phyloP scores from a whole-genome alignment of 2,113 vertebrate genomes.

The Phalacrocorax pelagicus region DNA sequence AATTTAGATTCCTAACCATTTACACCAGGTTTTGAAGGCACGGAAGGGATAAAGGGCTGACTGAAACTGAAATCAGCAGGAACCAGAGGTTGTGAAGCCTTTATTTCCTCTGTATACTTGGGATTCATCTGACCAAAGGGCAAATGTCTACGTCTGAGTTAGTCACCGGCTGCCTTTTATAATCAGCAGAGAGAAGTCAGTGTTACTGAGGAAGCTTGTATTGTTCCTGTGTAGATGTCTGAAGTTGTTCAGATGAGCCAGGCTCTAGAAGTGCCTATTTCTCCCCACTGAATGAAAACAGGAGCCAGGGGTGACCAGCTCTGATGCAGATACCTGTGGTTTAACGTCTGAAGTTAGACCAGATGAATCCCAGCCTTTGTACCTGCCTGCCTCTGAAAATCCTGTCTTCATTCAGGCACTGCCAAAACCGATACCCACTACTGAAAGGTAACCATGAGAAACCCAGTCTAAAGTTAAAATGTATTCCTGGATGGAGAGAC shows the following conservation, averaged over 20 bases:
- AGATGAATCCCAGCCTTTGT: background rate
- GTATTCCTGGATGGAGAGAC: background rate
- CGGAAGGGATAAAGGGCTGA: background rate
- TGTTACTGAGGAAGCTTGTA: background rate
- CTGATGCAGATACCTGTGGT: background rate
- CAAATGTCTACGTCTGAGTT: background rate
- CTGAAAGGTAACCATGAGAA: background rate
- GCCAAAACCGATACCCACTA: background rate
- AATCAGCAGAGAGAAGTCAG: background rate
- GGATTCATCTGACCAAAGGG: background rate
- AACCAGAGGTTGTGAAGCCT: background rate
- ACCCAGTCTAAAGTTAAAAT: rapidly evolving
- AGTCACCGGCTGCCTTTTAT: background rate
- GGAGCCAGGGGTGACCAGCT: background rate
- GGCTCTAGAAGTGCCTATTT: background rate
- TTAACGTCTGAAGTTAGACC: background rate
- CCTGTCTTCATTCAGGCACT: background rate
- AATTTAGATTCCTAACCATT: background rate
- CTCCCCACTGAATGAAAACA: background rate
- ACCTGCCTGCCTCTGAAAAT: background rate
- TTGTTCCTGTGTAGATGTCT: background rate
- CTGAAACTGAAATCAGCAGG: background rate
- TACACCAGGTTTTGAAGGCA: background rate
- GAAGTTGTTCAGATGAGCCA: background rate
- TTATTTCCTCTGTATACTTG: background rate